Conservation (phyloP, 2,113 vertebrate species). For the Corythoichthys intestinalis region DNA sequence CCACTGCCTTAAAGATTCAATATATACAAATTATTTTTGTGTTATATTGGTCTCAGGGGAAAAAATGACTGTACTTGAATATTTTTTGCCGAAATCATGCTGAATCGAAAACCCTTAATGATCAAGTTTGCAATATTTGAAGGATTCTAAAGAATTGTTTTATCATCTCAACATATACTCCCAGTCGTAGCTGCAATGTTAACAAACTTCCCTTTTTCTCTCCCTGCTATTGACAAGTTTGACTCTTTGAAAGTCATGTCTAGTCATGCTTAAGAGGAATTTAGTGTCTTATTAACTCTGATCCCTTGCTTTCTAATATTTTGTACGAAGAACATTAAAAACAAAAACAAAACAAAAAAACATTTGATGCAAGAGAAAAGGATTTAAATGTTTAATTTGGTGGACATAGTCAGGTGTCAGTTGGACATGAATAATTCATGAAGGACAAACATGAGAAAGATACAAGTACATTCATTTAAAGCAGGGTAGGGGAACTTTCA, state of each 20-base stretch:
- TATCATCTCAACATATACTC: background rate
- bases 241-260: background rate
- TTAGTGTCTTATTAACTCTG: background rate
- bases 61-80: no score
- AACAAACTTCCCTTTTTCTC: background rate
- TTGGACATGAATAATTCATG: slow-evolving; percentile 58
- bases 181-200: background rate
- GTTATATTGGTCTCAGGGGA: background rate
- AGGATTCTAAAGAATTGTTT: background rate
- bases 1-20: no score
- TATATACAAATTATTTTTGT: background rate
- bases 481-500: background rate
- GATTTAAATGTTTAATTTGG: slow-evolving; percentile 56
- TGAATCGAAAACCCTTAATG: background rate
- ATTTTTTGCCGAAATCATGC: background rate
- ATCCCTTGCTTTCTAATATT: background rate
- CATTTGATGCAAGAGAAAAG: background rate
- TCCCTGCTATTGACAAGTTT: background rate
- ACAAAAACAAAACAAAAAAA: background rate
- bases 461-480: background rate
- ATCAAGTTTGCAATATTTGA: background rate
- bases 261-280: background rate
- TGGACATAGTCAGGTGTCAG: slow-evolving; percentile 44
- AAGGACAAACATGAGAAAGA: background rate
- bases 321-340: background rate